Evolutionary conservation across 2,113 vertebrate genomes (phyloP), one percentile per base, ranked within the genome.

Genomic region (Actinemys pallida): DNA sequence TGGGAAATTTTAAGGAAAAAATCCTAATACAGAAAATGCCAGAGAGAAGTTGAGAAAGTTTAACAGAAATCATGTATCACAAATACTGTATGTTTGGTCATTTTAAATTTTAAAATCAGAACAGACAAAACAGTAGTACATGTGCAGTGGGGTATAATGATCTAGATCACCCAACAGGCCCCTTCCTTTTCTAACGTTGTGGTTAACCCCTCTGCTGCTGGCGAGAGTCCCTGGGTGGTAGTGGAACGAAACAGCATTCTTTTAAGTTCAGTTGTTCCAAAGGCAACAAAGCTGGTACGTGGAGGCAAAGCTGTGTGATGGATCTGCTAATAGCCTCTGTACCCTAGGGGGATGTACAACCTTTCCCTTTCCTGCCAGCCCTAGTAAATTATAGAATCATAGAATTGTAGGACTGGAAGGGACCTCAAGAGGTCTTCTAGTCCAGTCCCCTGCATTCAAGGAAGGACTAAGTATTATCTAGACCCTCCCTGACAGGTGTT

Each of bases 121-220:
- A 57, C 8, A 45, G 52, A 79, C n/a, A 82, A 86, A 94, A 35
- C 45, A 22, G 13, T 8, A 84, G 31, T 0, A 0, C 54, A 79
- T 1, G 65, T 2, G 1, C 59, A 88, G 13, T 17, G 27, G 39
- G 76, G 72, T 25, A 83, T 2, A 94, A 92, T 27, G 25, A 25
- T 45, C 20, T 6, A 72, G 53, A 50, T 57, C 45, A 83, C 35
- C 69, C 27, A 49, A 17, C 4, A 49, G 59, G 39, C 35, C 85
- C 0, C 0, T 65, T 17, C 62, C 62, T 84, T 47, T 12, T 65
- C 11, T 13, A 39, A 27, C 42, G 86, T 29, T 50, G 45, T 84
- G 53, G 31, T 0, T 0, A 39, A 52, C 45, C 11, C 29, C 92
- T 93, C 84, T 87, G 49, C 49, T 87, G 82, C 54, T 82, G 72